Evolutionary conservation across 2,797 vertebrate genomes (phyloP), one percentile per base, ranked within the genome.

Genomic region (Staurois parvus): DNA sequence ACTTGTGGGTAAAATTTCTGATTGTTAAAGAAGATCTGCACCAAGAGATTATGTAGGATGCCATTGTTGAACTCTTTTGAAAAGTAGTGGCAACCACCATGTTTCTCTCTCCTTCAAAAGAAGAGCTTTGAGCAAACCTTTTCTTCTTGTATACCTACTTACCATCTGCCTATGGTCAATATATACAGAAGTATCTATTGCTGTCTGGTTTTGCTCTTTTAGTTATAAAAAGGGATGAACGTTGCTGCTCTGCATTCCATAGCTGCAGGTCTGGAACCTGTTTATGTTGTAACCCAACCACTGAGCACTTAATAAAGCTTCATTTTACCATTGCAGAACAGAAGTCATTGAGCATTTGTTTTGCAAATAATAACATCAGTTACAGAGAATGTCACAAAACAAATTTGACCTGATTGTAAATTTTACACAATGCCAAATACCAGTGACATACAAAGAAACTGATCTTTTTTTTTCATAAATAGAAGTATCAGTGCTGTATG

Each of bases 291-390:
- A 32, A 32, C 56, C 56, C 56, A 19, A 59, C 56, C 24, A 21
- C 34, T 24, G 37, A 79, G 13, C 17, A 68, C 15, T 59, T 59
- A 19, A 19, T 19, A 45, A 78, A 19, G 28, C n/a, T 48, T 76
- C 11, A 32, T 32, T 76, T 19, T 28, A 76, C 73, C 73, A 59
- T 77, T 13, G n/a, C 62, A 67, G 45, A 24, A 79, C 15, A 78
- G 13, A 42, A 42, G 24, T 45, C 28, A 70, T 34, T 29, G 6
- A 59, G 34, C 13, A 11, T 8, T 34, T 80, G n/a, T 59, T 59
- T 59, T 59, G 79, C 66, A 80, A 80, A 56, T 64, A 69, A 48
- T 42, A 48, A 80, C 34, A 80, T 5, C 45, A 56, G 69, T 28
- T 19, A n/a, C 10, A n/a, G 13, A 19, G 69, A 72, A 59, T 52